Evolutionary conservation across 2,113 vertebrate species (phyloP), one percentile per base, ranked within the genome.

Genomic region (Lagopus leucura): DNA sequence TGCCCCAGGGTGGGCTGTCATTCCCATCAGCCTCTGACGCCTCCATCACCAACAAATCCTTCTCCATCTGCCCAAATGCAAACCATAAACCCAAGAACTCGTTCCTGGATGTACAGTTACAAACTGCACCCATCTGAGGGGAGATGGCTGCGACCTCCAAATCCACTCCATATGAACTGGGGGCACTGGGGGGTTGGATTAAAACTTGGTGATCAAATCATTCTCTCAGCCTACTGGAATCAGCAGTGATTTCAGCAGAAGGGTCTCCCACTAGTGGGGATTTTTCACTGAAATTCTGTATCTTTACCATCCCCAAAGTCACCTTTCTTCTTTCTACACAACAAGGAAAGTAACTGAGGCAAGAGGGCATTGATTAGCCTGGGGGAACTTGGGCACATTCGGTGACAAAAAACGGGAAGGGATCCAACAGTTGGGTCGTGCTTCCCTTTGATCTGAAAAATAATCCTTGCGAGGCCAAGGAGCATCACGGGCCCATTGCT

Each of bases 171-270:
- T 13, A 32, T 22, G 36, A 69, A n/a, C 18, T 15, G 12, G 24
- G 5, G 34, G 45, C 38, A 67, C 6, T 0, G 2, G 11, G 9
- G 3, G 15, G 28, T 48, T 25, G 3, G 6, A 7, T 3, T n/a
- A 5, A 52, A 94, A 60, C 2, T n/a, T n/a, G 3, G 5, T 20
- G 6, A 57, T 16, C 7, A 3, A 3, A 3, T 3, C 47, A 42
- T 55, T 24, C 22, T 15, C 25, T 77, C 36, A 34, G 8, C 45
- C n/a, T 15, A 1, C 4, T 22, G 47, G 2, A 30, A 19, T 36
- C 48, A 79, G 4, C 27, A 54, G 21, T 14, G 22, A 50, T 40
- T 79, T 24, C 38, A n/a, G 6, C 32, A 54, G 5, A 60, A 2
- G 4, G 36, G 4, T 1, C 40, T 40, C 17, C 47, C 24, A 42